Evolutionary conservation across 2,113 vertebrate genomes (phyloP).

Genomic region (Mustela nigripes): DNA sequence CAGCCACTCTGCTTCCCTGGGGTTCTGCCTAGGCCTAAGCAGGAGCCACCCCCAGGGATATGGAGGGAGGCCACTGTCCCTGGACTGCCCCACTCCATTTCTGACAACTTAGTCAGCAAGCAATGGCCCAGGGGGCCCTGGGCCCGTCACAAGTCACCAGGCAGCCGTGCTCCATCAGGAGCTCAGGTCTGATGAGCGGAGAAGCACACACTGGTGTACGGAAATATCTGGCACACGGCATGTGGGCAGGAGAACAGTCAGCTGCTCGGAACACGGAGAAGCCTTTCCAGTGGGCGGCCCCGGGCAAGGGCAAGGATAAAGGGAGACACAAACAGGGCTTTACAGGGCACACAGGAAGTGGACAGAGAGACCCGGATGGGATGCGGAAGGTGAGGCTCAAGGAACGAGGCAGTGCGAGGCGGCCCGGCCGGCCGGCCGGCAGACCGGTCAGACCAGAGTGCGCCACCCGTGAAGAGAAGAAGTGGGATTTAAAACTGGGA

Average conservation of each 20-base stretch:
- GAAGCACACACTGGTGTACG: background rate
- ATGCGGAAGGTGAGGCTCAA: background rate
- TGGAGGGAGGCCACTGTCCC: background rate
- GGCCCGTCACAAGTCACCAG: background rate
- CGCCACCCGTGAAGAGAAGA: background rate
- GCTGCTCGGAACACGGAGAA: background rate
- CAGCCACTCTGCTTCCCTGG: background rate
- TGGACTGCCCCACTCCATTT: background rate
- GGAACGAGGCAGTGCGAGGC: background rate
- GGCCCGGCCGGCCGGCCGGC: fast-evolving
- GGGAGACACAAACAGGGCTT: background rate
- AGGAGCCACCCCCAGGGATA: background rate
- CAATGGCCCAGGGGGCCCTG: too few relatives aligned
- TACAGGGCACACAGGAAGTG: background rate
- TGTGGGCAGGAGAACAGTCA: too few relatives aligned
- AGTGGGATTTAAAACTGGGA: background rate
- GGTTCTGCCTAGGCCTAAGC: background rate
- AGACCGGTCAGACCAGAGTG: background rate
- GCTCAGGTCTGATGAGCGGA: background rate
- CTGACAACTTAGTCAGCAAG: background rate
- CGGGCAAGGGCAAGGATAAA: background rate
- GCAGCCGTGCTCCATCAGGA: background rate
- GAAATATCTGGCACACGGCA: background rate
- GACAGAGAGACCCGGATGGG: background rate
- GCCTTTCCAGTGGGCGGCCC: too few relatives aligned